Percentiles rank a stretch among this genome's conserved stretches.
Evolutionary conservation across 2,797 vertebrate species (phyloP).

Genomic region (Cryptoprocta ferox): DNA sequence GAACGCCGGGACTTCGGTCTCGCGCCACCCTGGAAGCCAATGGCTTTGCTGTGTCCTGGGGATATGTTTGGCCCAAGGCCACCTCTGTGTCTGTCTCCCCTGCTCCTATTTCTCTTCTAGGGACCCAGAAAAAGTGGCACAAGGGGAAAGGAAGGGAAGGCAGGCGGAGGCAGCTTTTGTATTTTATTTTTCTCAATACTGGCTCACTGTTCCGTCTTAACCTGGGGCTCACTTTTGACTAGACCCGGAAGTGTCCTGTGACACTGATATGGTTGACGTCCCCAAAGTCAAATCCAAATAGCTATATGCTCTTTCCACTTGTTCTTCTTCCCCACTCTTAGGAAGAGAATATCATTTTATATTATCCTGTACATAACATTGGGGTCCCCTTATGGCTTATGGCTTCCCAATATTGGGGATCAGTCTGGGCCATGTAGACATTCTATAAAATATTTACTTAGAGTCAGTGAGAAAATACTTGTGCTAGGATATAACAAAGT

Average conservation of each 20-base stretch:
- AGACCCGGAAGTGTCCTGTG: background rate
- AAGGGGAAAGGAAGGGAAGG: no score
- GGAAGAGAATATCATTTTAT: background rate
- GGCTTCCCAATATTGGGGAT: background rate
- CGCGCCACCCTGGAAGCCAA: background rate
- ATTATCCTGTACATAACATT: background rate
- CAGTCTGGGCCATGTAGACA: background rate
- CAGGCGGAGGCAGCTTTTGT: accelerated
- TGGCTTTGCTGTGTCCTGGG: background rate
- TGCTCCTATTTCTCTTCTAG: background rate
- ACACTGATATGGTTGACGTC: background rate
- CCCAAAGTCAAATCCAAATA: background rate
- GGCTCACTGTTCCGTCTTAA: background rate
- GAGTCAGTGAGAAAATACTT: background rate
- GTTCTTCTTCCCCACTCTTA: background rate
- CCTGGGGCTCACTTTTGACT: background rate
- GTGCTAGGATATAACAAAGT: background rate
- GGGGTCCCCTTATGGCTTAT: background rate
- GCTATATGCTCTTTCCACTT: background rate
- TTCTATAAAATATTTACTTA: background rate
- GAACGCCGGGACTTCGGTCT: conserved; percentile 22
- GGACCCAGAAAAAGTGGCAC: background rate
- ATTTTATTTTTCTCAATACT: background rate
- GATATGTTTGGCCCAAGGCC: background rate
- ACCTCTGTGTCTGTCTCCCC: accelerated